Base-by-base conservation (phyloP, 2,797 vertebrate species). In the Xenentodon cancila region DNA sequence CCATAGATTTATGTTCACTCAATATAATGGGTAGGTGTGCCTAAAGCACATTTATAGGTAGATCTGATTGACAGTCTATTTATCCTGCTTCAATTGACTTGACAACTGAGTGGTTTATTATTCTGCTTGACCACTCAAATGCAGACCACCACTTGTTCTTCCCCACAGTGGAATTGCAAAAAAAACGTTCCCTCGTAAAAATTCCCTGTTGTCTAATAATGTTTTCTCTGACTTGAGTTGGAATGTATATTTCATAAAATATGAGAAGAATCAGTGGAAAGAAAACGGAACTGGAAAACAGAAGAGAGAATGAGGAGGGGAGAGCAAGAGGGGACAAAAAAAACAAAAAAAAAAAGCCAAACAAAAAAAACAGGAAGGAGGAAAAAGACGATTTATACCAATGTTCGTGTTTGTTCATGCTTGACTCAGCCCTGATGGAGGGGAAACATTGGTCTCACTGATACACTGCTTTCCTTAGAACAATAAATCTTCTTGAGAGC, bases 11-110 rank as follows among this genome's bases (percentile, higher is more conserved):
- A 85, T 76, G 79, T 80, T 84, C 85, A 85, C 79, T 91, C 87
- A 85, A 89, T 89, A 80, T 89, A 91, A 90, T 85, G 82, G 88
- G 77, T 68, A 85, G 85, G 85, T 88, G 82, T 89, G 84, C 77
- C 85, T 84, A 67, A 64, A 76, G 80, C 71, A 67, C 82, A 80
- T 89, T 89, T 87, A 84, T 87, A 57, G 80, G 62, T 59, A 59
- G 74, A 71, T 77, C 73, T 83, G 88, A 91, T 89, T 85, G 90
- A 84, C 88, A 85, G 79, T 72, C 77, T 80, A 85, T 89, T 91
- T 88, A 84, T 84, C 76, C 85, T 73, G 86, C 89, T 79, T 82
- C 80, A 85, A 51, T 80, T 86, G 83, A 84, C 86, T 84, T 80
- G 87, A 85, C 87, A 87, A 85, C 72, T 81, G 81, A 84, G 79